These are phyloP conservation scores for Ochotona princeps DNA, from an alignment of 2,113 vertebrate genomes.

Conservation along the genomic window DNA sequence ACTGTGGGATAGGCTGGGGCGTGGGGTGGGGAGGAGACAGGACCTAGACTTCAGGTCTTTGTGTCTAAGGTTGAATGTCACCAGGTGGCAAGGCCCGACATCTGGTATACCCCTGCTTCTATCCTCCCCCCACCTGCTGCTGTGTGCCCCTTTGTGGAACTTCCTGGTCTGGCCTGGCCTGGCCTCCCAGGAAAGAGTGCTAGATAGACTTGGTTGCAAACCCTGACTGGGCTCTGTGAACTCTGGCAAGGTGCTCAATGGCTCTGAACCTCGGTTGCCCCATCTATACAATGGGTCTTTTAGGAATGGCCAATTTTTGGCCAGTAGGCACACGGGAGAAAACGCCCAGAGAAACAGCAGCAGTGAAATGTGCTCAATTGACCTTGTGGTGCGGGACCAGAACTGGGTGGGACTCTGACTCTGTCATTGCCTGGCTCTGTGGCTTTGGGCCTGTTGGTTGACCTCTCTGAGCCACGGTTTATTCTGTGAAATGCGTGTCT, in stretches of 20 bases:
- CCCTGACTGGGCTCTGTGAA: slow-evolving; percentile 17
- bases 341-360: not conserved
- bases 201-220: slow-evolving; percentile 24
- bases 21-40: not conserved
- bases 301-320: not conserved
- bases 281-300: not conserved
- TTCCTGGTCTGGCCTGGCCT: not conserved
- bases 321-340: not conserved
- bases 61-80: not conserved
- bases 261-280: slow-evolving; percentile 54
- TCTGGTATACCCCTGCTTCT: not conserved
- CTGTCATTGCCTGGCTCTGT: slow-evolving; percentile 53
- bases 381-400: not conserved
- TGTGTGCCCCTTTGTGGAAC: not conserved
- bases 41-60: not conserved
- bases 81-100: not conserved
- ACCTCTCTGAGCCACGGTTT: slow-evolving; percentile 56
- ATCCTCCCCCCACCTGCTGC: no score
- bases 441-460: slow-evolving; percentile 61
- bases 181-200: not conserved
- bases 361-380: no score
- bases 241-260: slow-evolving; percentile 27
- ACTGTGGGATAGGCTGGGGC: slow-evolving; percentile 2
- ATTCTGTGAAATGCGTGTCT: slow-evolving; percentile 28
- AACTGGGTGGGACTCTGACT: not conserved